Base-by-base conservation (phyloP, 2,888 invertebrate genomes). In the Tanytarsus gracilentus region DNA sequence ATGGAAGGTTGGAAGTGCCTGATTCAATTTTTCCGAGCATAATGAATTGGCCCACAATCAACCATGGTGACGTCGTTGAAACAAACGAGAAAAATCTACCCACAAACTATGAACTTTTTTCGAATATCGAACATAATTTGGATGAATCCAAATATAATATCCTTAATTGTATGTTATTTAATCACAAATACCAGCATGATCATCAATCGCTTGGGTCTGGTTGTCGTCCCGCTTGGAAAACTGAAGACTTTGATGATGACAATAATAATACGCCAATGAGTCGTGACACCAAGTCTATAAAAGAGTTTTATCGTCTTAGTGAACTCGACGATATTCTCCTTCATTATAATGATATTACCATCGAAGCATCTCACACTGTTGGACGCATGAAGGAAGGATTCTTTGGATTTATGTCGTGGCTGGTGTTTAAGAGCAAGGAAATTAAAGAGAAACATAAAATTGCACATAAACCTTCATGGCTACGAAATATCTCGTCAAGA, bases 201-300 rank as follows among this genome's bases (percentile, higher is more conserved):
- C 27, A 27, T 16, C 8, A n/a, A 16, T 40, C 40, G 7, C 40
- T 40, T 40, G 40, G 40, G 27, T 25, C 36, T 3, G 40, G 14
- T 4, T 39, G 26, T 4, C 4, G 9, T 26, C 16, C 27, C 5
- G 14, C 23, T 1, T 55, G 55, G 51, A 30, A 29, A 8, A 4
- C 16, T 1, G 40, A 56, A n/a, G 58, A 58, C n/a, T 58, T 29
- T 40, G 23, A 58, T 27, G 58, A 58, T 21, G 58, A 58, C 48
- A 18, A n/a, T 1, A 16, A 27, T 2, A 29, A 9, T 11, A 58
- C 58, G 21, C 44, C 14, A 58, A 58, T 58, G 58, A 8, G 4
- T 7, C 8, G 21, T 1, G 48, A 48, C 21, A 58, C 58, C 4
- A 25, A 14, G 23, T 7, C 30, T 9, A 48, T 58, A 6, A 30